Conservation (phyloP, 2,113 vertebrate genomes). For the Ptilorrhoa leucosticta region DNA sequence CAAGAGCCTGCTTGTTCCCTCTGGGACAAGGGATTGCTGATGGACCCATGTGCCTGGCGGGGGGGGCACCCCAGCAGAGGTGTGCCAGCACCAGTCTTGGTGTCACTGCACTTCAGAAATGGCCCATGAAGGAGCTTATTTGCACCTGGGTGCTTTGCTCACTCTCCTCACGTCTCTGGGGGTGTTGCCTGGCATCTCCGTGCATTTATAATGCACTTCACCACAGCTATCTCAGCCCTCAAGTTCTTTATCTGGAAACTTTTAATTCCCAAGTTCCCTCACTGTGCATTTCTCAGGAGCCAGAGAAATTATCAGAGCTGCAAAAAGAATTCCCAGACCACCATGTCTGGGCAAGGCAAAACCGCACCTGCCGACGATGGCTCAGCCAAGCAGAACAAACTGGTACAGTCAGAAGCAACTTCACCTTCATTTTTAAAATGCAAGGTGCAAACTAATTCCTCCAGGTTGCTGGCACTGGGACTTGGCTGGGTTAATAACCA, state of each 20-base stretch:
- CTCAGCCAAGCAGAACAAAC: neutral
- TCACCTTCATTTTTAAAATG: neutral
- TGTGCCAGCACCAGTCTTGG: neutral
- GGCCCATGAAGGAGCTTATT: neutral
- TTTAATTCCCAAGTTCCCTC: neutral
- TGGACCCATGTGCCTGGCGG: fast-evolving
- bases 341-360: neutral
- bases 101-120: neutral
- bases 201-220: neutral
- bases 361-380: fast-evolving
- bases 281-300: neutral
- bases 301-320: neutral
- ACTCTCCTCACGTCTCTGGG: neutral
- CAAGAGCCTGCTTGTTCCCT: neutral
- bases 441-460: neutral
- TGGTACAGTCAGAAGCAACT: neutral
- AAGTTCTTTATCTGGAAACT: neutral
- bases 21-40: neutral
- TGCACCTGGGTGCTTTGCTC: neutral
- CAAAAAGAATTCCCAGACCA: neutral
- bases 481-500: neutral
- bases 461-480: neutral
- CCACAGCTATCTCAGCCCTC: neutral
- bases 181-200: neutral
- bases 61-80: neutral